Percentiles rank a stretch among this genome's conserved stretches.
Conservation (phyloP, 2,888 invertebrate species). For the Elysia crispata region DNA sequence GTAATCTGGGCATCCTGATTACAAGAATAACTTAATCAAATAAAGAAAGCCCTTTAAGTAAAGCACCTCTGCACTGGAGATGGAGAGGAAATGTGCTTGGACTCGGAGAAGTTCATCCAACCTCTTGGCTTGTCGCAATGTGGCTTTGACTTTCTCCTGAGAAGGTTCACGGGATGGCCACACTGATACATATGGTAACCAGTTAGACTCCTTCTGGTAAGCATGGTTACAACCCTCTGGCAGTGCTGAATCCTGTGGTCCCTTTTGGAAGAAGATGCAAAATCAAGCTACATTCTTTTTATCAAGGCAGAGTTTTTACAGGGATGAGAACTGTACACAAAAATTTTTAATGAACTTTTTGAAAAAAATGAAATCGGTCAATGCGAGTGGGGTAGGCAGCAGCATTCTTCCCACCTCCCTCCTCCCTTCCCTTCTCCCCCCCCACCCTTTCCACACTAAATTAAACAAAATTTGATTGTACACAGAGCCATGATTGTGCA, state of each 20-base stretch:
- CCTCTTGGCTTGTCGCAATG: slow-evolving; percentile 68
- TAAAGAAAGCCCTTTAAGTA: background rate
- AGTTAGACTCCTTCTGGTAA: slow-evolving; percentile 74
- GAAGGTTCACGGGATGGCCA: slow-evolving; percentile 68
- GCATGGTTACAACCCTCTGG: slow-evolving; percentile 71
- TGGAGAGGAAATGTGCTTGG: slow-evolving; percentile 71
- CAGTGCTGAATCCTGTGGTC: slow-evolving; percentile 71
- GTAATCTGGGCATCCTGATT: background rate
- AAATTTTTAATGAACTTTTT: background rate
- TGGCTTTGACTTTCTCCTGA: slow-evolving; percentile 72
- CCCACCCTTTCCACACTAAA: too few relatives aligned
- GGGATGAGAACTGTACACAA: background rate
- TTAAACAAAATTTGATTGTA: too few relatives aligned
- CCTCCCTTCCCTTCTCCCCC: too few relatives aligned
- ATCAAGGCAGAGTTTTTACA: background rate
- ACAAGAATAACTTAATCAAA: too few relatives aligned
- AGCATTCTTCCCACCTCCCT: too few relatives aligned
- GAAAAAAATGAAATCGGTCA: too few relatives aligned
- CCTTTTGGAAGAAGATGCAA: slow-evolving; percentile 29
- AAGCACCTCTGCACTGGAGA: slow-evolving; percentile 72
- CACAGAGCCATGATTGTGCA: too few relatives aligned
- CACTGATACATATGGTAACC: slow-evolving; percentile 71
- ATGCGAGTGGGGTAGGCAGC: too few relatives aligned
- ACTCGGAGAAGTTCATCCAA: slow-evolving; percentile 73
- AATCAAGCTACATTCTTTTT: background rate